Evolutionary conservation across 1,140 invertebrate genomes (phyloP).

Genomic region (Tyrophagus putrescentiae): DNA sequence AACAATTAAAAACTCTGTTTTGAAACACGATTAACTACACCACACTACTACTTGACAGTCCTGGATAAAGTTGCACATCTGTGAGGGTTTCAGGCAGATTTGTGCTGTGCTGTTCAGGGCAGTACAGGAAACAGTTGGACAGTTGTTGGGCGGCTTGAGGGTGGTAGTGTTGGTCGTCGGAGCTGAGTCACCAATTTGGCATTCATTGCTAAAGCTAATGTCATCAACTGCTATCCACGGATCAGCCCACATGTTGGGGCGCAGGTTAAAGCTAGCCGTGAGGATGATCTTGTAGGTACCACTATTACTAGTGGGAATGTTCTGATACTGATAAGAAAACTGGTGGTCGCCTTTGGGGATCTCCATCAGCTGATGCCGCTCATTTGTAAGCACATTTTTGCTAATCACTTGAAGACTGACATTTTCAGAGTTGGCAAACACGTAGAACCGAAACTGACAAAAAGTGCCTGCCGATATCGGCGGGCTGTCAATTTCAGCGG

Average conservation of each 20-base stretch:
- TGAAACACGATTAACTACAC: no score
- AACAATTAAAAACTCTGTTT: no score
- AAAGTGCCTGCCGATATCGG: neutral
- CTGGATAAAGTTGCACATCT: constrained; percentile 8
- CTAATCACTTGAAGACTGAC: neutral
- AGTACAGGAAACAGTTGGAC: neutral
- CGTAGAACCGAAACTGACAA: neutral
- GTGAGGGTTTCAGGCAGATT: neutral
- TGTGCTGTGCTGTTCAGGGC: neutral
- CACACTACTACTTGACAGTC: no score
- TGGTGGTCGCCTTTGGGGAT: neutral
- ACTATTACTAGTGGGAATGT: neutral
- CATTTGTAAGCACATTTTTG: neutral
- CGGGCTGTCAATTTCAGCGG: constrained; percentile 8
- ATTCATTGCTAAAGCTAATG: constrained; percentile 23
- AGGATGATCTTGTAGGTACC: neutral
- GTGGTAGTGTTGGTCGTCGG: no score
- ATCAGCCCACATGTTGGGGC: no score
- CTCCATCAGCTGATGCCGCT: neutral
- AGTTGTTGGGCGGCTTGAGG: neutral
- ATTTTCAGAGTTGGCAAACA: neutral
- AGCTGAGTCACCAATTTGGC: neutral
- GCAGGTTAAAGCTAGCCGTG: neutral
- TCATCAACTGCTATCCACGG: constrained; percentile 25
- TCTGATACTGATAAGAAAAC: neutral